phyloP scores from a whole-genome alignment of 1,140 invertebrate genomes.

The Macrobrachium nipponense region DNA sequence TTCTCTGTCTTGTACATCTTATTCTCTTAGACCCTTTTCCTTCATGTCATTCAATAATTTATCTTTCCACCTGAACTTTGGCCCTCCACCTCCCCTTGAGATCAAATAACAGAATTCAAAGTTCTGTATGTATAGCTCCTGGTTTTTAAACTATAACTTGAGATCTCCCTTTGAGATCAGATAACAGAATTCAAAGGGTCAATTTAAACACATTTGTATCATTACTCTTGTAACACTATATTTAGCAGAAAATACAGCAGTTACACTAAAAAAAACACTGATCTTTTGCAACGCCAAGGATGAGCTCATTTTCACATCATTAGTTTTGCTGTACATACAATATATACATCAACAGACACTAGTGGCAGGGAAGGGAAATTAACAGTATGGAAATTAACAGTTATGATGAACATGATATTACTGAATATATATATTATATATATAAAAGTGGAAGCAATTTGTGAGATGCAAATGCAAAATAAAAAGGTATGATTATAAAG shows the following conservation, averaged over 20 bases:
- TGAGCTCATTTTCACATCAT: conserved; percentile 30
- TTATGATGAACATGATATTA: too few species aligned
- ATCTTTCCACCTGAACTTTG: too few species aligned
- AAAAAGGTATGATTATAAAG: conserved; percentile 15
- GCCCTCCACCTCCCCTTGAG: too few species aligned
- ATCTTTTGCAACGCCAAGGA: conserved; percentile 28
- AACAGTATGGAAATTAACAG: conserved; percentile 16
- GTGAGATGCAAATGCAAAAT: conserved; percentile 25
- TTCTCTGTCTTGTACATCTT: too few species aligned
- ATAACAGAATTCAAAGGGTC: too few species aligned
- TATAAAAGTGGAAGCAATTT: conserved; percentile 25
- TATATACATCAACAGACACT: conserved; percentile 46
- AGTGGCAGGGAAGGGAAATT: conserved; percentile 9
- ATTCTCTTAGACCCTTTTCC: too few species aligned
- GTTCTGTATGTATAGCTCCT: too few species aligned
- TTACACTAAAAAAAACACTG: conserved; percentile 57
- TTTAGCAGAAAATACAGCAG: conserved; percentile 57
- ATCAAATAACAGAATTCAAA: too few species aligned
- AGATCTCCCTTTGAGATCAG: too few species aligned
- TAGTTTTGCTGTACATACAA: conserved; percentile 45
- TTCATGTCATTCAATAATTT: too few species aligned
- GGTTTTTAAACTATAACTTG: too few species aligned
- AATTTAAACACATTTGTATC: too few species aligned
- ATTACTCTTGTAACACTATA: conserved; percentile 47
- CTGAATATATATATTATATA: background rate